Conservation (phyloP, 2,797 vertebrate species). For the Pangasius krempfi region DNA sequence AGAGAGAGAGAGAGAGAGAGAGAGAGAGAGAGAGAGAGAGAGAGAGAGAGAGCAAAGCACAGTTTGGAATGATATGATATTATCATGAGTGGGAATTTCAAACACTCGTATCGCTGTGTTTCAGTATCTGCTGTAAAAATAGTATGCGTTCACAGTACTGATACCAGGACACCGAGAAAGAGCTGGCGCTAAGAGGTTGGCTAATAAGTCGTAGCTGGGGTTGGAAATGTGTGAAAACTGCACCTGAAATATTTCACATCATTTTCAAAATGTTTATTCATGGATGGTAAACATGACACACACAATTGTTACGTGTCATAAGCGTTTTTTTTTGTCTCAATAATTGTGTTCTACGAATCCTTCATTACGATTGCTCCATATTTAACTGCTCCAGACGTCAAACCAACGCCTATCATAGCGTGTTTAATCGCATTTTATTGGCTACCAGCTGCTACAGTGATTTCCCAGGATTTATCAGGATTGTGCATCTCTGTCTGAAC, state of each 20-base stretch:
- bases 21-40: background rate
- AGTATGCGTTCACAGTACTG: background rate
- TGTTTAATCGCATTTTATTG: background rate
- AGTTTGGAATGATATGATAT: constrained; percentile 9
- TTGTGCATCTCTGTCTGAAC: background rate
- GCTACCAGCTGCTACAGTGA: too few species aligned
- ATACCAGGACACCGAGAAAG: background rate
- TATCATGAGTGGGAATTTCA: constrained; percentile 21
- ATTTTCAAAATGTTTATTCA: too few species aligned
- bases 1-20: constrained; percentile 5
- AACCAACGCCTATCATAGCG: too few species aligned
- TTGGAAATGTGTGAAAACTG: background rate
- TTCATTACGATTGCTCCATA: background rate
- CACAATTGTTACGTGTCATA: too few species aligned
- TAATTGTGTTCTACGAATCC: background rate
- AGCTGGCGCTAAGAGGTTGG: background rate
- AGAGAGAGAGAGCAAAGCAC: background rate
- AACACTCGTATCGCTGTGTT: background rate
- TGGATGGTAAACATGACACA: too few species aligned
- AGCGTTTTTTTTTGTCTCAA: too few species aligned
- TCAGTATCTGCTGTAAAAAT: background rate
- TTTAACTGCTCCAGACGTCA: too few species aligned
- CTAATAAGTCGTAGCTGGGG: background rate
- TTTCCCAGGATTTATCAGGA: too few species aligned
- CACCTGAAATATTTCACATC: too few species aligned